Evolutionary conservation across 2,888 invertebrate species (phyloP).

Genomic region (Aleiodes leptofemur): DNA sequence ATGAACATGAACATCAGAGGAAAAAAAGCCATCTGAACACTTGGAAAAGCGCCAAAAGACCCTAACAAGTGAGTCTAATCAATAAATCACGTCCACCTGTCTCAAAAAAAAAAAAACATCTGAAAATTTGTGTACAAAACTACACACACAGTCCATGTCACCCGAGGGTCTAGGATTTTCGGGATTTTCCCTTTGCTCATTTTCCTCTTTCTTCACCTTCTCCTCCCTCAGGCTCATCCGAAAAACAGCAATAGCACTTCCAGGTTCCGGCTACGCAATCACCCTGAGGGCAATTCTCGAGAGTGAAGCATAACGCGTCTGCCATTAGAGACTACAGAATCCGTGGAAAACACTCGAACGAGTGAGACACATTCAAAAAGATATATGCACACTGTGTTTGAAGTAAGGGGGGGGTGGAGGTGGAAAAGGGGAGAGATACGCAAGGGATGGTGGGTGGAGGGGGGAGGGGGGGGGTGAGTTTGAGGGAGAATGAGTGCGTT

Average conservation of each 20-base stretch:
- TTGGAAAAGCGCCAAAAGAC: too few relatives aligned
- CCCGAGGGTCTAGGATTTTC: slow-evolving; percentile 30
- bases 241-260: slow-evolving; percentile 33
- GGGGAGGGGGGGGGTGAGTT: slow-evolving; percentile 3
- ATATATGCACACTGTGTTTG: slow-evolving; percentile 38
- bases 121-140: slow-evolving; percentile 28
- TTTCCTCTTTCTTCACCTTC: background rate
- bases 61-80: background rate
- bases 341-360: slow-evolving; percentile 28
- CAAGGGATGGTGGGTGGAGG: background rate
- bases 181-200: slow-evolving; percentile 12
- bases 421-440: slow-evolving; percentile 23
- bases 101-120: background rate
- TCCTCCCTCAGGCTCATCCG: background rate
- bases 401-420: slow-evolving; percentile 29
- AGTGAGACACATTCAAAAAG: slow-evolving; percentile 26
- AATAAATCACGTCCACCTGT: slow-evolving; percentile 33
- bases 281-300: slow-evolving; percentile 64
- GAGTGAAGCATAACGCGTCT: slow-evolving; percentile 65
- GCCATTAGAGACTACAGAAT: slow-evolving; percentile 15
- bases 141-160: slow-evolving; percentile 10
- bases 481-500: slow-evolving; percentile 52
- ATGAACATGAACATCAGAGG: too few relatives aligned
- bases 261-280: slow-evolving; percentile 57
- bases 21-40: too few relatives aligned